Conservation (phyloP, 2,113 vertebrate species). For the Phylloscopus whistleri region DNA sequence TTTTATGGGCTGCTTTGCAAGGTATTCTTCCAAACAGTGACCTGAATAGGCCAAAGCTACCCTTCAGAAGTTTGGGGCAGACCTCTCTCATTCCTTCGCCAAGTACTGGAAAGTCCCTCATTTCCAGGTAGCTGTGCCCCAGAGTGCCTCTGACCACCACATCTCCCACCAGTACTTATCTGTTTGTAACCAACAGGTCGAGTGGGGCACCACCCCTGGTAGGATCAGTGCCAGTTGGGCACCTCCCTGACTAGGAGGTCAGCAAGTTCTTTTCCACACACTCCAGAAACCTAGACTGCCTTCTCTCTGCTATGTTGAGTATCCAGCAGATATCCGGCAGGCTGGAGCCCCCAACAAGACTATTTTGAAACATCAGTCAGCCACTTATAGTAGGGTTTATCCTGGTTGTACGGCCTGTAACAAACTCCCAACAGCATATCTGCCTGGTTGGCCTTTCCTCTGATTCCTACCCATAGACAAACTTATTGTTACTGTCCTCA, state of each 20-base stretch:
- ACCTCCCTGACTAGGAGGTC: background rate
- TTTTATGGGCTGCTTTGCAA: background rate
- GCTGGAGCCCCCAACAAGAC: background rate
- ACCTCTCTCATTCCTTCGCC: no score
- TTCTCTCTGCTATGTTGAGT: background rate
- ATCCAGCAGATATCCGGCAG: no score
- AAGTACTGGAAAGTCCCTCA: background rate
- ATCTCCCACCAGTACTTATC: no score
- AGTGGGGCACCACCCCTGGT: background rate
- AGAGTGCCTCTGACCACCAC: no score
- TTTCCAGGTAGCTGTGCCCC: background rate
- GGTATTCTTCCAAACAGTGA: background rate
- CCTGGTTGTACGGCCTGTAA: background rate
- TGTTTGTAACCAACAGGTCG: background rate
- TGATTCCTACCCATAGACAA: background rate
- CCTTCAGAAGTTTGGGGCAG: background rate
- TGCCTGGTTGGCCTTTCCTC: background rate
- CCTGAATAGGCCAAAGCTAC: background rate
- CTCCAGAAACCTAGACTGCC: background rate
- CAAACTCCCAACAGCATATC: background rate
- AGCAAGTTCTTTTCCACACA: background rate
- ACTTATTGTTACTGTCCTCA: background rate
- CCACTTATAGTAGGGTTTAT: background rate
- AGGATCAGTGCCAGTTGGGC: background rate
- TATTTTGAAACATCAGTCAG: no score